Evolutionary conservation across 2,888 invertebrate genomes (phyloP), one percentile per base, ranked within the genome.

Genomic region (Eupeodes latifasciatus): DNA sequence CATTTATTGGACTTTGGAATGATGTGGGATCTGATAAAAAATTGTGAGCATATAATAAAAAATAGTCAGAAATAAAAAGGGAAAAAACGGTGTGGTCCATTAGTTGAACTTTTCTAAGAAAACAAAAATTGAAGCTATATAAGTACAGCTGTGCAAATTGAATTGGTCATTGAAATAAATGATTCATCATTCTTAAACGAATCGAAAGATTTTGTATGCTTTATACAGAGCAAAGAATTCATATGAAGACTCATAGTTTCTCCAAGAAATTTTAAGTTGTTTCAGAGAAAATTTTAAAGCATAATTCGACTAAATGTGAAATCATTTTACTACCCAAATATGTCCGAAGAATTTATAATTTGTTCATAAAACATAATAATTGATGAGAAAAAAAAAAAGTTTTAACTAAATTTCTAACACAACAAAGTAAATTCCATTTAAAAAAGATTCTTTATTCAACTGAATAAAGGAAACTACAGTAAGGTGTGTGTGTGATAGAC

Each of bases 1-100:
- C 44, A 62, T 51, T 55, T 71, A 9, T 53, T 53, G 40, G 40
- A 19, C 51, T 71, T 14, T 11, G 11, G 12, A 57, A 66, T 66
- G 62, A 71, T 71, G 27, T 71, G 57, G 36, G 62, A 62, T 62
- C 16, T 74, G 59, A 59, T 59, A 11, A 55, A 59, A 59, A 53
- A 40, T 71, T 55, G 5, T 44, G 61, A 10, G 34, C 4, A 61
- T 55, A 14, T 47, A 16, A 44, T n/a, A 14, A 36, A 47, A 62
- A 80, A 72, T 64, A 72, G 44, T 80, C 79, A 57, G 16, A 64
- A 57, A 27, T 27, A 27, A 27, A 27, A 27, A 27, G 27, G 27
- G 64, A 5, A 69, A 49, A 51, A 27, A 7, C 34, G 2, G 2
- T n/a, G 11, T 69, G 27, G 19, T 61, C 27, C 27, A 27, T 44